phyloP scores from a whole-genome alignment of 2,113 vertebrate genomes.

The Hepsetus odoe region DNA sequence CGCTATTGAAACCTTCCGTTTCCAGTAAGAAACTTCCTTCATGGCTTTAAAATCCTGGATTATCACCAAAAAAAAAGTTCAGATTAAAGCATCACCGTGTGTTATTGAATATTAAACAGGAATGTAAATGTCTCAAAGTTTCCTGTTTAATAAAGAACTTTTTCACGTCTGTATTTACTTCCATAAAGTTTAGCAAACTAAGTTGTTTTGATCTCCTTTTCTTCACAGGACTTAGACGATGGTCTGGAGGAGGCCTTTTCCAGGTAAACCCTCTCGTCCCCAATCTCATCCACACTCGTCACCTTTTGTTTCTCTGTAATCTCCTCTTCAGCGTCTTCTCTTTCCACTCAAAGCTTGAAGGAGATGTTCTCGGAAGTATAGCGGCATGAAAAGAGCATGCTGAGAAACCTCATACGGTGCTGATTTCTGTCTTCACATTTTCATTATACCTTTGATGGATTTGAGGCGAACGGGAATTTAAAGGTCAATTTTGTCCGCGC shows the following conservation, averaged over 20 bases:
- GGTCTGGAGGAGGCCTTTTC: conserved; percentile 93
- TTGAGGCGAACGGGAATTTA: background rate
- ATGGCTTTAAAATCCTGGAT: too few species aligned
- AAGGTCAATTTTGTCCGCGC: background rate
- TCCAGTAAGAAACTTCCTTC: too few species aligned
- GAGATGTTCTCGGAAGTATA: conserved; percentile 11
- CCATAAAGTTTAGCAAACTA: too few species aligned
- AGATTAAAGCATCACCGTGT: too few species aligned
- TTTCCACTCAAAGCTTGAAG: conserved; percentile 6
- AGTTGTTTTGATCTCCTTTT: background rate
- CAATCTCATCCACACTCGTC: background rate
- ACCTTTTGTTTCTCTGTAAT: background rate
- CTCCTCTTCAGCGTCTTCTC: conserved; percentile 19
- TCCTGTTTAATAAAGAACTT: too few species aligned
- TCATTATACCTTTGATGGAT: background rate
- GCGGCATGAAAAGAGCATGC: conserved; percentile 16
- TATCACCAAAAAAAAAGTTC: too few species aligned
- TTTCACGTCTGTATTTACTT: too few species aligned
- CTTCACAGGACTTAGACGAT: conserved; percentile 84
- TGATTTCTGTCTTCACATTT: background rate
- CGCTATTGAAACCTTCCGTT: too few species aligned
- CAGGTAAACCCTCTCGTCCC: conserved; percentile 77
- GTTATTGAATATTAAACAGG: too few species aligned
- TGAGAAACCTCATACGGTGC: background rate
- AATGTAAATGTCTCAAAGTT: too few species aligned